These are phyloP conservation scores for Lasiurus borealis DNA, from an alignment of 2,113 vertebrate species.

Conservation along the genomic window DNA sequence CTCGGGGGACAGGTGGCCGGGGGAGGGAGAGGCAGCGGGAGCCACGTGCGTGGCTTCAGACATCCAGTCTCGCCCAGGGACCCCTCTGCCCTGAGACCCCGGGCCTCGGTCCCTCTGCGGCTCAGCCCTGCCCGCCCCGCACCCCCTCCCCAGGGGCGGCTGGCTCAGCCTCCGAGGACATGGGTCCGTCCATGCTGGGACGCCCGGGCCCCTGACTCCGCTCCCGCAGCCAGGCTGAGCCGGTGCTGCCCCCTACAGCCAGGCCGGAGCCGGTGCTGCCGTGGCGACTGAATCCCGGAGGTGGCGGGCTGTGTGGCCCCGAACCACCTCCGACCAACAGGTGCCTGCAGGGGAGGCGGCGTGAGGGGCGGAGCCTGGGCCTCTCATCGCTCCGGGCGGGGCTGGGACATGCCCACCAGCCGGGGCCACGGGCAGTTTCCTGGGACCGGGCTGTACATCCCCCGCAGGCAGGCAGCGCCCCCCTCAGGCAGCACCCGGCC, in stretches of 20 bases:
- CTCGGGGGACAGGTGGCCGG: background rate
- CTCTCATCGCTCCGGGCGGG: fast-evolving
- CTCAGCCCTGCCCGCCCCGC: no score
- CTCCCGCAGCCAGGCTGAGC: background rate
- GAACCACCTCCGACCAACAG: background rate
- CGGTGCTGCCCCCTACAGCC: no score
- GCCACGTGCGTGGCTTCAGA: fast-evolving
- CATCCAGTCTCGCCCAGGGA: background rate
- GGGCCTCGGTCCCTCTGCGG: no score
- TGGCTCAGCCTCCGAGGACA: background rate
- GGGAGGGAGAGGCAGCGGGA: fast-evolving
- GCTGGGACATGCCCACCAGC: background rate
- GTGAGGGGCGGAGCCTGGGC: background rate
- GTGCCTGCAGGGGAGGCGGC: no score
- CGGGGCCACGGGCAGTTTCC: fast-evolving
- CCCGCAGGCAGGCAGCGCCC: no score
- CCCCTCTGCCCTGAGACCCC: no score
- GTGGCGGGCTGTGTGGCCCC: fast-evolving
- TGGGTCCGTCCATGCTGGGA: fast-evolving
- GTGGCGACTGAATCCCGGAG: background rate
- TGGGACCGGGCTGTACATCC: background rate
- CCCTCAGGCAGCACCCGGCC: no score
- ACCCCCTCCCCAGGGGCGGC: no score
- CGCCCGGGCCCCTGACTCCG: fast-evolving
- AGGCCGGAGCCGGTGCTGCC: background rate